A percentile compares a stretch with the other conserved stretches of the same genome.
phyloP scores from a whole-genome alignment of 2,113 vertebrate genomes.

The Miniopterus natalensis region DNA sequence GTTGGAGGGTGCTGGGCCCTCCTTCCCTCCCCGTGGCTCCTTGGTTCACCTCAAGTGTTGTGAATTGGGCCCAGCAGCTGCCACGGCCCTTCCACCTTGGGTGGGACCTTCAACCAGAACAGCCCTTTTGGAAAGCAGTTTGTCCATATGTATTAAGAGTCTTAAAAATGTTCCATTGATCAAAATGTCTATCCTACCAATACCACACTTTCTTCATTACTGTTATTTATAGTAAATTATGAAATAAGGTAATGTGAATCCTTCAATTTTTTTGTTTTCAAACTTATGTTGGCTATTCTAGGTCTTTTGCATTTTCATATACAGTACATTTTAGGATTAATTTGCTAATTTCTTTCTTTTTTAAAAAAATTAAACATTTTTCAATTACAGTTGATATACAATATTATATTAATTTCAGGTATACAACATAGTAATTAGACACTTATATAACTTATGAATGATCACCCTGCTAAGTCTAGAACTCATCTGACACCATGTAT shows the following conservation, averaged over 20 bases:
- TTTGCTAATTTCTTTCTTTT: not conserved
- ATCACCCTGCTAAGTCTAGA: not conserved
- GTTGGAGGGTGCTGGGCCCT: not conserved
- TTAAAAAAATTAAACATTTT: not conserved
- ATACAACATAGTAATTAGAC: not conserved
- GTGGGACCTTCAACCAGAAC: not conserved
- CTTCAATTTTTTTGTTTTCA: not conserved
- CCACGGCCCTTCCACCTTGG: no score
- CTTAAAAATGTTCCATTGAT: not conserved
- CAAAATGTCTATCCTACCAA: not conserved
- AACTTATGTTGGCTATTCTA: not conserved
- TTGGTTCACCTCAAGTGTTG: accelerated
- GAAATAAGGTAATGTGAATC: not conserved
- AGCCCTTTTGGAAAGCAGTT: not conserved
- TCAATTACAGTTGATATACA: not conserved
- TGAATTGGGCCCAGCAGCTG: not conserved
- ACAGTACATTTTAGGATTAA: not conserved
- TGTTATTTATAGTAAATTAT: not conserved
- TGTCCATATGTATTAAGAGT: not conserved
- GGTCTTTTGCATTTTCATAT: not conserved
- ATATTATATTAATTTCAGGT: not conserved
- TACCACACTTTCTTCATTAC: not conserved
- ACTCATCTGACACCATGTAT: not conserved
- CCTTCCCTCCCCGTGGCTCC: not conserved
- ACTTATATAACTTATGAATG: not conserved